Conservation (phyloP, 2,113 vertebrate genomes). For the Gobiocypris rarus region DNA sequence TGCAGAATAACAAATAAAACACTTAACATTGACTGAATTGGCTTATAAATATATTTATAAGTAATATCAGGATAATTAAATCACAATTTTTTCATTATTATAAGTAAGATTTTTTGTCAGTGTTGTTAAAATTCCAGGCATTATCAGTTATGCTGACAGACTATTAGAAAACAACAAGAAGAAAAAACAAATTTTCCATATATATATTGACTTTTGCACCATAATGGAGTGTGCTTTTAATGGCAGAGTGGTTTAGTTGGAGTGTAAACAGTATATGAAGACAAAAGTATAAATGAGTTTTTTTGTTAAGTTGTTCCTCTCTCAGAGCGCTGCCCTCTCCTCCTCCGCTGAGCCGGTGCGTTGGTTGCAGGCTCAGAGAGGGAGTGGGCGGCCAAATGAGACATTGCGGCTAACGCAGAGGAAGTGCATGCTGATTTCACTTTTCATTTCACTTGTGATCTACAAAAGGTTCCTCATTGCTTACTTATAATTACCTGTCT, state of each 20-base stretch:
- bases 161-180: too few relatives aligned
- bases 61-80: too few relatives aligned
- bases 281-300: slow-evolving; percentile 20
- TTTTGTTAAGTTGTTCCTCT: slow-evolving; percentile 22
- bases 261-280: slow-evolving; percentile 24
- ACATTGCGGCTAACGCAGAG: slow-evolving; percentile 18
- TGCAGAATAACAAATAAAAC: neutral
- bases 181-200: neutral
- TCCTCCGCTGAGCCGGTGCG: neutral
- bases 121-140: neutral
- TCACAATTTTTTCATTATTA: too few relatives aligned
- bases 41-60: too few relatives aligned
- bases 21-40: too few relatives aligned
- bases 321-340: neutral
- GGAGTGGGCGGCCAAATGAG: slow-evolving; percentile 45
- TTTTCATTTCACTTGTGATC: slow-evolving; percentile 39
- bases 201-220: slow-evolving; percentile 36
- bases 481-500: slow-evolving; percentile 38
- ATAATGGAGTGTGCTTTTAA: slow-evolving; percentile 11
- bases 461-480: slow-evolving; percentile 29
- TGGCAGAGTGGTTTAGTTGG: slow-evolving; percentile 4
- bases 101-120: neutral
- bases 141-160: slow-evolving; percentile 4
- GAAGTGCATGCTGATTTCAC: slow-evolving; percentile 24
- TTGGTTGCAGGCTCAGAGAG: neutral